Percentiles rank a stretch among this genome's conserved stretches.
phyloP scores from a whole-genome alignment of 2,113 vertebrate species.

The Onychostoma macrolepis region DNA sequence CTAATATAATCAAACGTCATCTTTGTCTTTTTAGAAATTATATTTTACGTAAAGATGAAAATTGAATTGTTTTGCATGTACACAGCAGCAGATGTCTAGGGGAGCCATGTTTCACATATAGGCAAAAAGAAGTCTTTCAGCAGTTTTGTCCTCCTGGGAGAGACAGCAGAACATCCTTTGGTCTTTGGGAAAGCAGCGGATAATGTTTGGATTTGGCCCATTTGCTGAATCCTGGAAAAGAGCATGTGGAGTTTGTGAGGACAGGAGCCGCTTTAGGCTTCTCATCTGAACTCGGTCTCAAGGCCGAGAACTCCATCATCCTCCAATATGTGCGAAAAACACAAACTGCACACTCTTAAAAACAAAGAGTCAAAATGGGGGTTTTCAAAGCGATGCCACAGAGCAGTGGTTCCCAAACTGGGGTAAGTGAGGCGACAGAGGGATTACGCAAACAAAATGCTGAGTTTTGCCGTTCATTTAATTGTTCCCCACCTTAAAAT shows the following conservation, averaged over 20 bases:
- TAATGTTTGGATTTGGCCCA: constrained; percentile 44
- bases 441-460: too few species aligned
- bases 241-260: constrained; percentile 20
- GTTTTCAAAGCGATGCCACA: too few species aligned
- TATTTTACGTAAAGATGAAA: neutral
- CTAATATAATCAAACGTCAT: neutral
- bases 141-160: neutral
- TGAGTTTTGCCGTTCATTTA: too few species aligned
- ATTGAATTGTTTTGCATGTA: neutral
- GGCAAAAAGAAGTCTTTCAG: neutral
- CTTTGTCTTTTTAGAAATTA: neutral
- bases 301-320: neutral
- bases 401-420: too few species aligned
- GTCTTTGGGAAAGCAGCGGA: constrained; percentile 34
- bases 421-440: too few species aligned
- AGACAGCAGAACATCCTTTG: neutral
- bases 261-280: neutral
- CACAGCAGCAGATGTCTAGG: neutral
- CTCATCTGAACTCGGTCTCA: neutral
- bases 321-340: constrained; percentile 36
- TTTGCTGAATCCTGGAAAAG: constrained; percentile 37
- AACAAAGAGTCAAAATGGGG: too few species aligned
- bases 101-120: neutral
- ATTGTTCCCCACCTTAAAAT: too few species aligned
- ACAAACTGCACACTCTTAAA: neutral